Base-by-base conservation (phyloP, 2,888 invertebrate genomes). In the Capitulum mitella region DNA sequence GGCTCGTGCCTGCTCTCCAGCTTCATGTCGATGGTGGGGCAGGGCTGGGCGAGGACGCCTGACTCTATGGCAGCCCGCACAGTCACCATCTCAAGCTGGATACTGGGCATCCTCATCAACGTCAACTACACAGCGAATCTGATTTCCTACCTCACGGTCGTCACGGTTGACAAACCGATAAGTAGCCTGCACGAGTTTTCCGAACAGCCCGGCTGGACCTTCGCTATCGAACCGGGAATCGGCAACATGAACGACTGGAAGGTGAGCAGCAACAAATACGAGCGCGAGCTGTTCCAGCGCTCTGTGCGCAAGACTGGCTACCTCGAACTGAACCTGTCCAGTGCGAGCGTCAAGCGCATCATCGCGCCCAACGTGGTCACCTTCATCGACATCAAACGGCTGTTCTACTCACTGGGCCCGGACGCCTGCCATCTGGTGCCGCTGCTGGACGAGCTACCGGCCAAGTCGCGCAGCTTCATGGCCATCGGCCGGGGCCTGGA, bases 1-100 rank as follows among this genome's bases (percentile, higher is more conserved):
- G 64, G 64, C 32, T 64, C 64, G 12, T 64, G 64, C 19, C 19
- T 64, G 5, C 29, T 64, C 58, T 29, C 12, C 58, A 58, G 58
- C 58, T 58, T 58, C 29, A 58, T 58, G 58, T 29, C 58, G n/a
- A 5, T 58, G 58, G 58, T 58, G n/a, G 58, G 58, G n/a, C 58
- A 58, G 58, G 58, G 58, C 29, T 58, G 58, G 58, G 58, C 3
- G n/a, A 3, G 58, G 6, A 58, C 58, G 12, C 58, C 58, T 26
- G n/a, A 29, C 58, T 58, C 58, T 10, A n/a, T 58, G 58, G 58
- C 58, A 5, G 58, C n/a, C 58, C n/a, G 58, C n/a, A 10, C n/a
- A 1, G 29, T 29, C 3, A 29, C 29, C n/a, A n/a, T 58, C 29
- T 58, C 58, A n/a, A 58, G 58, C 58, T 58, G 58, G 58, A n/a